Evolutionary conservation across 2,888 invertebrate species (phyloP).

Genomic region (Leptura quadrifasciata): DNA sequence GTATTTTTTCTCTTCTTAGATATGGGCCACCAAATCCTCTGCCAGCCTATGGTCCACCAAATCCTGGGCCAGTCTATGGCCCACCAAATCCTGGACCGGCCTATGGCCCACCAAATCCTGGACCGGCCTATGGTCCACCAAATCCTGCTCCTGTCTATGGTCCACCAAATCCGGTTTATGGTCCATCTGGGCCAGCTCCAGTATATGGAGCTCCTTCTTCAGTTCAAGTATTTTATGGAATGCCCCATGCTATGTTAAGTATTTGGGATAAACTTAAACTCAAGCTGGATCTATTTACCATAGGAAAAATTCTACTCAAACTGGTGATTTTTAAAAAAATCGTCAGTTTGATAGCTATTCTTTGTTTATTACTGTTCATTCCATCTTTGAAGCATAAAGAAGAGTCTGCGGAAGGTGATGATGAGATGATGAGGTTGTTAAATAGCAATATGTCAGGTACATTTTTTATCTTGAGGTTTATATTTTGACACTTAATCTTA

Average conservation of each 20-base stretch:
- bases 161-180: constrained; percentile 51
- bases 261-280: constrained; percentile 81
- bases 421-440: constrained; percentile 15
- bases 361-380: constrained; percentile 85
- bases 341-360: constrained; percentile 85
- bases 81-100: not conserved
- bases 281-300: constrained; percentile 82
- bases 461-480: not conserved
- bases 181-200: constrained; percentile 45
- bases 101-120: constrained; percentile 58
- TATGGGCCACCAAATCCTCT: constrained; percentile 62
- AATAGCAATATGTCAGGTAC: constrained; percentile 4
- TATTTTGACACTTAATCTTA: not conserved
- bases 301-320: constrained; percentile 85
- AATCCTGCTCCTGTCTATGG: constrained; percentile 50
- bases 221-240: constrained; percentile 72
- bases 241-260: constrained; percentile 78
- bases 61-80: not conserved
- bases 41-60: not conserved
- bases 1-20: not conserved
- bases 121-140: constrained; percentile 55
- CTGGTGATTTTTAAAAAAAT: constrained; percentile 88
- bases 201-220: constrained; percentile 47
- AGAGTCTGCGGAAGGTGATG: constrained; percentile 16
- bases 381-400: constrained; percentile 74